Conservation (phyloP, 2,113 vertebrate genomes). For the Gnathonemus echidnorhynchus region DNA sequence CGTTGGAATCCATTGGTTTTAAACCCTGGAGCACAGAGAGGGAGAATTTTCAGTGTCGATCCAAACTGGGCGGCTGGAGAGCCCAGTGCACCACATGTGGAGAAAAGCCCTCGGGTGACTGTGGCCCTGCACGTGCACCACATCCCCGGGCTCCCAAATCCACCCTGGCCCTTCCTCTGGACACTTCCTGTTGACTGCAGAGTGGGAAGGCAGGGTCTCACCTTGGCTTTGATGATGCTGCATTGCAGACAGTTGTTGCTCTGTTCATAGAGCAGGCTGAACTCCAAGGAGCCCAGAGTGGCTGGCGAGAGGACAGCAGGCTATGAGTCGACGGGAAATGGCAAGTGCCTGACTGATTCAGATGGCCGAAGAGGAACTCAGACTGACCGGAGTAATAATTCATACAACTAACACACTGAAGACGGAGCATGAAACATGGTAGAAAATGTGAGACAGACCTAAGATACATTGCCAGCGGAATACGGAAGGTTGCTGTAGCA, state of each 20-base stretch:
- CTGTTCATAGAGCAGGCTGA: conserved; percentile 72
- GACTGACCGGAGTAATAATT: neutral
- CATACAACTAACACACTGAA: neutral
- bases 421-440: neutral
- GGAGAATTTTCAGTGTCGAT: neutral
- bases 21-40: conserved; percentile 58
- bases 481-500: neutral
- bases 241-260: conserved; percentile 71
- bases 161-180: neutral
- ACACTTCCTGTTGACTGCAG: neutral
- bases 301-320: conserved; percentile 44
- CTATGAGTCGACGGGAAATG: neutral
- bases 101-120: neutral
- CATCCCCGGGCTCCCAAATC: neutral
- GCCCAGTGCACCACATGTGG: neutral
- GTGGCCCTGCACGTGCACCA: neutral
- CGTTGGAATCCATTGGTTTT: conserved; percentile 80
- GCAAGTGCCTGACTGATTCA: neutral
- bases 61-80: neutral
- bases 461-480: neutral
- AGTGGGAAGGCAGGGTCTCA: conserved; percentile 31
- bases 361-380: neutral
- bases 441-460: neutral
- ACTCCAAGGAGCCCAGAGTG: conserved; percentile 74
- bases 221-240: conserved; percentile 75